Evolutionary conservation across 2,888 invertebrate genomes (phyloP).

Genomic region (Bimastos eiseni): DNA sequence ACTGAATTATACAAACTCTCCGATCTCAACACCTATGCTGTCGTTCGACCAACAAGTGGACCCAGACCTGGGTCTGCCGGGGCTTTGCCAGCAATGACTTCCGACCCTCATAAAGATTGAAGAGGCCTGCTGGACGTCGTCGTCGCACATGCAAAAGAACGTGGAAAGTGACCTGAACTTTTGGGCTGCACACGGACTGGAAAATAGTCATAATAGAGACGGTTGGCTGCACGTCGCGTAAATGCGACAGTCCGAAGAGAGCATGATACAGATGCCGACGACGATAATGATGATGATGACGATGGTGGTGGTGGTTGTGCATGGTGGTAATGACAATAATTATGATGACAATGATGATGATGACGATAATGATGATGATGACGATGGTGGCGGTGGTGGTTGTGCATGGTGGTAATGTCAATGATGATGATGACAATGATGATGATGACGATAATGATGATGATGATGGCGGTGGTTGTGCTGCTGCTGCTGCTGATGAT

Average conservation of each 20-base stretch:
- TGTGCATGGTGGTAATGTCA: slow-evolving; percentile 19
- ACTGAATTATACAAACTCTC: too few species aligned
- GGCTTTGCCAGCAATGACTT: too few species aligned
- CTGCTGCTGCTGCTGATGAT: too few species aligned
- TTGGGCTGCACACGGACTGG: not conserved
- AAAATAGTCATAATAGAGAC: not conserved
- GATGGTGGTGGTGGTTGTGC: slow-evolving; percentile 24
- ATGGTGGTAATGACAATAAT: slow-evolving; percentile 22
- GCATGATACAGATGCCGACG: not conserved
- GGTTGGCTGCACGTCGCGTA: too few species aligned
- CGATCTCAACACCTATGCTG: not conserved
- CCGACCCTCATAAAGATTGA: not conserved
- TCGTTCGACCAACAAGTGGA: not conserved
- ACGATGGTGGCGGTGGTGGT: slow-evolving; percentile 27
- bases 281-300: slow-evolving; percentile 32
- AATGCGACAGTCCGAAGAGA: not conserved
- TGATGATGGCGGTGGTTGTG: slow-evolving; percentile 13
- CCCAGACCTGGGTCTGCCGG: not conserved
- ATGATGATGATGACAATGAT: slow-evolving; percentile 30
- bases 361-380: slow-evolving; percentile 31
- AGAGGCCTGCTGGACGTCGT: not conserved
- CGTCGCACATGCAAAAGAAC: not conserved
- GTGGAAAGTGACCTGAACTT: not conserved
- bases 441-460: slow-evolving; percentile 10
- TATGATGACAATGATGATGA: slow-evolving; percentile 31